Evolutionary conservation across 1,140 invertebrate species (phyloP).

Genomic region (Limonius californicus): DNA sequence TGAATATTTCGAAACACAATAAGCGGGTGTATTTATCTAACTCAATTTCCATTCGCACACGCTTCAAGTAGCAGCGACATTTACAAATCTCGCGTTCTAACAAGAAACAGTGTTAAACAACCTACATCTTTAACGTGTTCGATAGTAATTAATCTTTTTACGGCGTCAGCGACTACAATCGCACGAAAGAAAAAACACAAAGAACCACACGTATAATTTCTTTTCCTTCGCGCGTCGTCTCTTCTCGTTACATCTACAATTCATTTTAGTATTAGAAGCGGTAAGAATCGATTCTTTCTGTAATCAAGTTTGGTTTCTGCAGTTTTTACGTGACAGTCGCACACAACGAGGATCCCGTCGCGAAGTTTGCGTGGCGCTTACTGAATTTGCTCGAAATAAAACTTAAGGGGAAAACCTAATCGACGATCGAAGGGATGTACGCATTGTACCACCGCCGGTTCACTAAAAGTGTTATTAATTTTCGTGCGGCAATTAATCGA

Average conservation of each 20-base stretch:
- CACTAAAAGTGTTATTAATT: neutral
- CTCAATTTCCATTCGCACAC: no score
- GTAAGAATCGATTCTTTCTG: neutral
- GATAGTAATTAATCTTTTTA: slow-evolving; percentile 1
- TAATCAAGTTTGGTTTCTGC: slow-evolving; percentile 1
- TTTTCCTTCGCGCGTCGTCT: neutral
- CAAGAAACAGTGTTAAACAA: no score
- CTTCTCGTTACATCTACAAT: neutral
- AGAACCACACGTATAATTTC: neutral
- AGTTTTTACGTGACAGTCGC: neutral
- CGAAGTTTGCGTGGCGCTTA: no score
- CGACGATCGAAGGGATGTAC: neutral
- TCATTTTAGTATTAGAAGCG: neutral
- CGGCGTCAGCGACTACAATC: neutral
- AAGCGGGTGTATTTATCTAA: no score
- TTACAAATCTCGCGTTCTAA: no score
- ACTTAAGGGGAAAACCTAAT: neutral
- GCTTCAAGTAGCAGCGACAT: no score
- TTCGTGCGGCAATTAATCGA: neutral
- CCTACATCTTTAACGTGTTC: neutral
- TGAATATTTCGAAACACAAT: no score
- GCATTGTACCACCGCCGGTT: neutral
- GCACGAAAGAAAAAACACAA: neutral
- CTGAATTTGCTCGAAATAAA: neutral
- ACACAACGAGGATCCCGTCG: neutral